Evolutionary conservation across 1,140 invertebrate species (phyloP), one percentile per base, ranked within the genome.

Genomic region (Zaprionus vittiger): DNA sequence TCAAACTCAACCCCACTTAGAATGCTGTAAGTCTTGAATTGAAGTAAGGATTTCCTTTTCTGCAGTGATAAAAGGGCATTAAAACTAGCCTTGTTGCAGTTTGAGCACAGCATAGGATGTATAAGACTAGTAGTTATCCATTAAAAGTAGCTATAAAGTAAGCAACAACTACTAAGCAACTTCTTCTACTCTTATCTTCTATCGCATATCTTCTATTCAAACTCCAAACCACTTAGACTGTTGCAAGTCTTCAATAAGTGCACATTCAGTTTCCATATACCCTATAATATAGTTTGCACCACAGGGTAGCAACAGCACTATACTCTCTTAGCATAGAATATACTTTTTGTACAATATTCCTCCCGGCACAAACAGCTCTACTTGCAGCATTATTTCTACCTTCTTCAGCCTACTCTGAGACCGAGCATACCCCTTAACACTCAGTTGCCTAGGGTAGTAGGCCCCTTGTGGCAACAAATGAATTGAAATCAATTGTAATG

Each of bases 401-500:
- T 37, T 15, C 37, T 15, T 12, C 37, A 14, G 4, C 37, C 1
- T 1, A 17, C 6, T 44, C 41, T 52, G 0, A 6, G 0, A 49
- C n/a, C 1, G 17, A 0, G 17, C 47, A 47, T 9, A 47, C 41
- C n/a, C 41, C 0, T 4, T 2, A 11, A 4, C 9, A 11, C 7
- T n/a, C 7, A 9, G 6, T 11, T 47, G 2, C n/a, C 38, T 2
- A 47, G 41, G 41, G 41, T 47, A 47, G 17, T 17, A 6, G 41
- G 7, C 41, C 26, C 26, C 15, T 17, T 22, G 49, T 54, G 49
- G 24, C 41, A 4, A 52, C n/a, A 24, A 57, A 66, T 38, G 41
- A 49, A 37, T 49, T n/a, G 26, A 24, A 56, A 69, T 49, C 57
- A 56, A 41, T 59, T 71, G 67, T 70, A 75, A 70, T 70, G 59